These are phyloP conservation scores for Megaleporinus macrocephalus DNA, from an alignment of 2,113 vertebrate species.

Conservation along the genomic window DNA sequence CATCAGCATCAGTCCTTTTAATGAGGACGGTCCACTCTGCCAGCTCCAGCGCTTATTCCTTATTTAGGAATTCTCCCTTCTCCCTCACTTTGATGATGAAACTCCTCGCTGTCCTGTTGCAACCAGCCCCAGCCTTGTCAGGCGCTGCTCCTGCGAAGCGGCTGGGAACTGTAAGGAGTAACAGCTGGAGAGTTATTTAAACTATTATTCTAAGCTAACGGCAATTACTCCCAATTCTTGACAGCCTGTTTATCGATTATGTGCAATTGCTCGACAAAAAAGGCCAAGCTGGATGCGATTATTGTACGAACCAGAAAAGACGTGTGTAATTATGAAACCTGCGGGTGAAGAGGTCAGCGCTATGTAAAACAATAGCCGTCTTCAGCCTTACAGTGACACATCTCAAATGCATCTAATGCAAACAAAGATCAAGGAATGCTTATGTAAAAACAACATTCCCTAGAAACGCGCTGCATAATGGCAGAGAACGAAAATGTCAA, in stretches of 20 bases:
- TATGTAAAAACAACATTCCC: slow-evolving; percentile 35
- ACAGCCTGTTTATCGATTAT: slow-evolving; percentile 15
- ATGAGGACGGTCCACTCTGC: not conserved
- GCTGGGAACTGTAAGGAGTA: not conserved
- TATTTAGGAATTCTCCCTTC: slow-evolving; percentile 34
- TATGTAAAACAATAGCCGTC: not conserved
- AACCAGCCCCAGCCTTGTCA: slow-evolving; percentile 10
- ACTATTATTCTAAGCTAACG: slow-evolving; percentile 11
- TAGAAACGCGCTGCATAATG: not conserved
- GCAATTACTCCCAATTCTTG: slow-evolving; percentile 11
- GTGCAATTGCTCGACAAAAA: not conserved
- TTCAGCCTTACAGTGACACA: not conserved
- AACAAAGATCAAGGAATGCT: slow-evolving; percentile 32
- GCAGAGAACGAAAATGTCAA: slow-evolving; percentile 12
- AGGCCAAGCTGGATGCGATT: not conserved
- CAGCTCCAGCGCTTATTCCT: slow-evolving; percentile 11
- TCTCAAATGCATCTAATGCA: not conserved
- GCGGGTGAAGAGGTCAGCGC: not conserved
- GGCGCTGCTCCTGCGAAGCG: slow-evolving; percentile 4
- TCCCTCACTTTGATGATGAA: slow-evolving; percentile 2
- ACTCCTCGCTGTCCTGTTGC: not conserved
- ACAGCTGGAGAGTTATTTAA: slow-evolving; percentile 40
- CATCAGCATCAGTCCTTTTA: not conserved
- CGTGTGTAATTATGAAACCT: not conserved
- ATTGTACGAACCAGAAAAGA: not conserved